phyloP scores from a whole-genome alignment of 35 echinoderm and acorn worm species.

The Heliocidaris erythrogramma region DNA sequence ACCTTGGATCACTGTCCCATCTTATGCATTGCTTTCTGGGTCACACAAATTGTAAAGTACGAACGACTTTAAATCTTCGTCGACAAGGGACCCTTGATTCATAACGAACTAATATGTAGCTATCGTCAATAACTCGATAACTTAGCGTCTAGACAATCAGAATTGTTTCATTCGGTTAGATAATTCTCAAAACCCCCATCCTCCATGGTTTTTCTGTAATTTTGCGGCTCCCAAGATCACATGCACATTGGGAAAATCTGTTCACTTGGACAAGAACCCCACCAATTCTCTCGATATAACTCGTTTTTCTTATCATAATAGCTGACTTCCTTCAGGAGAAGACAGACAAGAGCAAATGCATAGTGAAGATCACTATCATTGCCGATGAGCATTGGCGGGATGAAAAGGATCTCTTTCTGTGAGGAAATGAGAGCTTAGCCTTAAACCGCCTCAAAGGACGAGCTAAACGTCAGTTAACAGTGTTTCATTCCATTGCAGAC shows the following conservation, averaged over 20 bases:
- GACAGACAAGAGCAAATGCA: background rate
- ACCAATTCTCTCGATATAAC: background rate
- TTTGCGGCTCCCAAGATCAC: background rate
- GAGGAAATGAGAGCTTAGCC: conserved; percentile 15
- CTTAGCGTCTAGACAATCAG: background rate
- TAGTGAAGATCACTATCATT: background rate
- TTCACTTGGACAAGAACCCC: background rate
- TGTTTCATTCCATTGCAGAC: background rate
- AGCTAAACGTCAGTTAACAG: background rate
- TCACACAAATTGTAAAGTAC: background rate
- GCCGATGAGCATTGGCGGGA: background rate
- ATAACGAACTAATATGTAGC: background rate
- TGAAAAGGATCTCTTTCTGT: background rate
- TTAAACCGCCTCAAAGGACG: background rate
- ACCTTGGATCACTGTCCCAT: background rate
- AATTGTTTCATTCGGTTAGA: background rate
- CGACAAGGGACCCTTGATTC: background rate
- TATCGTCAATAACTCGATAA: background rate
- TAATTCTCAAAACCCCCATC: background rate
- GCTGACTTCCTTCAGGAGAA: background rate
- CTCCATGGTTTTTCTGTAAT: background rate
- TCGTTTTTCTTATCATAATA: background rate
- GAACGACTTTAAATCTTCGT: background rate
- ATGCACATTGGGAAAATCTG: background rate
- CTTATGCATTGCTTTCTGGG: background rate